phyloP scores from a whole-genome alignment of 2,888 invertebrate genomes.

The Rhamnusium bicolor region DNA sequence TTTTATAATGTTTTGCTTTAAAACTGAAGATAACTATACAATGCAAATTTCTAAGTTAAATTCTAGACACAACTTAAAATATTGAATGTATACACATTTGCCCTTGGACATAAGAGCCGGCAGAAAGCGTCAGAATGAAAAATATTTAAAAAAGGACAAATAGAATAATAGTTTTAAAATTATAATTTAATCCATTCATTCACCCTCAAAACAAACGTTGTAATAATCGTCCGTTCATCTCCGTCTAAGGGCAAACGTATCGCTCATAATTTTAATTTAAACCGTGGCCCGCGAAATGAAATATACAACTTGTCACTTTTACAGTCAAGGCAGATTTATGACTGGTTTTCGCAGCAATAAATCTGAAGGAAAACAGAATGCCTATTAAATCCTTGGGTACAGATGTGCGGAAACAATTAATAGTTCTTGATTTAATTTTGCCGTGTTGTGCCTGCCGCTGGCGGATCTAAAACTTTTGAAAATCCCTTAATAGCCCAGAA shows the following conservation, averaged over 20 bases:
- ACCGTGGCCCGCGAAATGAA: conserved; percentile 27
- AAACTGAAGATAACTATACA: too few relatives aligned
- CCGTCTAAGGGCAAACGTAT: background rate
- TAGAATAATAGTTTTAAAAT: background rate
- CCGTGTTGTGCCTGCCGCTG: conserved; percentile 18
- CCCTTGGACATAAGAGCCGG: too few relatives aligned
- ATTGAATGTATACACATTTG: too few relatives aligned
- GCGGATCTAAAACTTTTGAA: conserved; percentile 8
- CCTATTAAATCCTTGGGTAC: conserved; percentile 38
- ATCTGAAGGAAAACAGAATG: conserved; percentile 31
- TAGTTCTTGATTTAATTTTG: conserved; percentile 40
- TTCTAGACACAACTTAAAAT: too few relatives aligned
- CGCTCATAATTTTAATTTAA: conserved; percentile 25
- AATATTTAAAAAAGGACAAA: too few relatives aligned
- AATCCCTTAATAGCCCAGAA: conserved; percentile 6
- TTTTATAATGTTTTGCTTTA: too few relatives aligned
- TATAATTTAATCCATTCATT: background rate
- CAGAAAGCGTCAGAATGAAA: too few relatives aligned
- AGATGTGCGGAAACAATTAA: conserved; percentile 44
- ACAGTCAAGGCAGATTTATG: conserved; percentile 38
- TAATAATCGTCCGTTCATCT: conserved; percentile 6
- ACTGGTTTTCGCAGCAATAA: conserved; percentile 31
- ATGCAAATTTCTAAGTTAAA: too few relatives aligned
- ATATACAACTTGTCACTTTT: conserved; percentile 33
- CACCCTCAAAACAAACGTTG: conserved; percentile 2